A percentile compares a stretch with the other conserved stretches of the same genome.
phyloP scores from a whole-genome alignment of 2,113 vertebrate species.

The Triplophysa siluroides region DNA sequence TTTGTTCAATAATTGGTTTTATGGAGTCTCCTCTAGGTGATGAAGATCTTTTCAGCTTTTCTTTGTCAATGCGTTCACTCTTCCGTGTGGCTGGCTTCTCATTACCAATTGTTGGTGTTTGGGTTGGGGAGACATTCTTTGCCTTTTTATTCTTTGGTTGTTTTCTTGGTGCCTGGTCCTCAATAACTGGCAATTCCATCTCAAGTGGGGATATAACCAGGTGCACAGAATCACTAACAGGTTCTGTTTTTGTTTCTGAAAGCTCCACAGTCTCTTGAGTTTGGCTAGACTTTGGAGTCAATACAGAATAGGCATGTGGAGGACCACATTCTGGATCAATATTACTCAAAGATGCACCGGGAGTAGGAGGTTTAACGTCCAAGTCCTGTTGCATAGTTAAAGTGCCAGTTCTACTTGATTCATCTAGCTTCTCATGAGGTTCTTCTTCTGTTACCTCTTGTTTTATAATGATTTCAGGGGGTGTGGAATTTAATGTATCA shows the following conservation, averaged over 20 bases:
- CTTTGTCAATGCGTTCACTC: slow-evolving; percentile 93
- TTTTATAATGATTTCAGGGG: slow-evolving; percentile 31
- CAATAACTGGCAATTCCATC: slow-evolving; percentile 67
- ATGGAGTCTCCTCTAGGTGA: slow-evolving; percentile 57
- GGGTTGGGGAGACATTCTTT: slow-evolving; percentile 72
- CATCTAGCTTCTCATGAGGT: slow-evolving; percentile 64
- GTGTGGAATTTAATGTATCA: slow-evolving; percentile 47
- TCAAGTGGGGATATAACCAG: slow-evolving; percentile 73
- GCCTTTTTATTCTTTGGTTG: slow-evolving; percentile 88
- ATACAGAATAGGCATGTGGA: slow-evolving; percentile 60
- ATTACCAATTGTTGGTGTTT: slow-evolving; percentile 67
- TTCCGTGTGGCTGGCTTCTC: slow-evolving; percentile 92
- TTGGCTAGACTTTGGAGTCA: slow-evolving; percentile 66
- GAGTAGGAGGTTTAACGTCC: slow-evolving; percentile 83
- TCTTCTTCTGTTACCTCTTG: slow-evolving; percentile 62
- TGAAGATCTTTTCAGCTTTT: slow-evolving; percentile 87
- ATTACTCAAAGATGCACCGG: slow-evolving; percentile 71
- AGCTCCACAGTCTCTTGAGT: slow-evolving; percentile 72
- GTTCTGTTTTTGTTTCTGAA: slow-evolving; percentile 62
- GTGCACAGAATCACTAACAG: slow-evolving; percentile 60
- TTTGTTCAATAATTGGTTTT: slow-evolving; percentile 64
- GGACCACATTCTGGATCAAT: slow-evolving; percentile 70
- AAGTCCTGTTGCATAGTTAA: slow-evolving; percentile 65
- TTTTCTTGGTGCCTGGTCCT: slow-evolving; percentile 80
- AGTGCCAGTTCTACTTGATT: slow-evolving; percentile 54